Evolutionary conservation across 2,797 vertebrate genomes (phyloP), one percentile per base, ranked within the genome.

Genomic region (Oreochromis mossambicus): DNA sequence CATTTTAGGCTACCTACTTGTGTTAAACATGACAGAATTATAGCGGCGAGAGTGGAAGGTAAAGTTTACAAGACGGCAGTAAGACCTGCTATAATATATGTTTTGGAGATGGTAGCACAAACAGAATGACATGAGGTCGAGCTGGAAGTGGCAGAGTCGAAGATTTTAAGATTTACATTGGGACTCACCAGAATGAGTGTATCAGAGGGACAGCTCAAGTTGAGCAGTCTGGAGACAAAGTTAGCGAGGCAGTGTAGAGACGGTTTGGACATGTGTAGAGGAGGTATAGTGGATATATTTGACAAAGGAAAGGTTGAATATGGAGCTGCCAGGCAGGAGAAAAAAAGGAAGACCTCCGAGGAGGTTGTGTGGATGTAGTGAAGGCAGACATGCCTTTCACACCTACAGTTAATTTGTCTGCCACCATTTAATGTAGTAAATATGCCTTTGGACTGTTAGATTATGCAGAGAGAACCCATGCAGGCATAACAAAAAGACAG

Each of bases 181-280:
- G 34, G 61, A 41, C 17, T 68, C 12, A 68, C 36, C 12, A 24
- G 36, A 12, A 68, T 14, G 12, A 68, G n/a, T 66, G 12, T 38
- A 14, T 41, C 63, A 41, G 63, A 68, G n/a, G 63, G 0, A 68
- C 63, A 21, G 61, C 19, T 66, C 11, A 38, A n/a, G 2, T 36
- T 36, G 32, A 38, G 58, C 32, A 38, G 61, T 14, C 34, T 38
- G 61, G 34, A 21, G 61, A 66, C 19, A 21, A 21, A 41, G 36
- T 21, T 0, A 6, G 34, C 4, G 1, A 66, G 34, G 5, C 38
- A n/a, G 2, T 24, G 36, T 0, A 41, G 63, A 24, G 36, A 68
- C 21, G 1, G 63, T 68, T 68, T 43, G 36, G 36, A 43, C n/a
- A 14, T 24, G 63, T 43, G 63, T 14, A 24, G 63, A 43, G 36